These are phyloP conservation scores for Aleiodes sp. DNA, from an alignment of 1,140 invertebrate genomes.

Conservation along the genomic window DNA sequence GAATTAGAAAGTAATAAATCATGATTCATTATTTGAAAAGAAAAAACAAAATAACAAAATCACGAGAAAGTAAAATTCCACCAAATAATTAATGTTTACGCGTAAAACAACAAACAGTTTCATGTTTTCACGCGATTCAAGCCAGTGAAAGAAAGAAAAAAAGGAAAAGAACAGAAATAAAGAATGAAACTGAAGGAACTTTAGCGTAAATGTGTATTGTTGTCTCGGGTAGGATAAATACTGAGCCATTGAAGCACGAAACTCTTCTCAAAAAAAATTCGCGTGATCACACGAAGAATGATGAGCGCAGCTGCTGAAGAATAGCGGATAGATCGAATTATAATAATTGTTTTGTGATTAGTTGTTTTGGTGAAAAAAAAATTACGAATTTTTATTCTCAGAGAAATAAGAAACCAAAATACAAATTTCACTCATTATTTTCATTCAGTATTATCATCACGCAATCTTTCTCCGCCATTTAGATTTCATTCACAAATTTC, in stretches of 20 bases:
- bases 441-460: too few relatives aligned
- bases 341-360: constrained; percentile 11
- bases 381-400: neutral
- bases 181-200: neutral
- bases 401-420: too few relatives aligned
- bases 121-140: constrained; percentile 9
- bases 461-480: too few relatives aligned
- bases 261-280: neutral
- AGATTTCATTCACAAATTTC: too few relatives aligned
- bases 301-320: neutral
- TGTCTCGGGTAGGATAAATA: neutral
- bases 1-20: too few relatives aligned
- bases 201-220: constrained; percentile 12
- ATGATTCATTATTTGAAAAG: too few relatives aligned
- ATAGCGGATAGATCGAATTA: neutral
- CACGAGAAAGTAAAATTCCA: constrained; percentile 1
- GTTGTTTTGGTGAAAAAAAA: neutral
- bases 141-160: neutral
- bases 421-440: neutral
- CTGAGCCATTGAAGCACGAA: neutral
- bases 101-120: constrained; percentile 3
- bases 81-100: neutral
- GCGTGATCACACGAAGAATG: constrained; percentile 10
- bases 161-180: neutral
- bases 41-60: neutral